Evolutionary conservation across 1,140 invertebrate genomes (phyloP).

Genomic region (Papilio polyxenes): DNA sequence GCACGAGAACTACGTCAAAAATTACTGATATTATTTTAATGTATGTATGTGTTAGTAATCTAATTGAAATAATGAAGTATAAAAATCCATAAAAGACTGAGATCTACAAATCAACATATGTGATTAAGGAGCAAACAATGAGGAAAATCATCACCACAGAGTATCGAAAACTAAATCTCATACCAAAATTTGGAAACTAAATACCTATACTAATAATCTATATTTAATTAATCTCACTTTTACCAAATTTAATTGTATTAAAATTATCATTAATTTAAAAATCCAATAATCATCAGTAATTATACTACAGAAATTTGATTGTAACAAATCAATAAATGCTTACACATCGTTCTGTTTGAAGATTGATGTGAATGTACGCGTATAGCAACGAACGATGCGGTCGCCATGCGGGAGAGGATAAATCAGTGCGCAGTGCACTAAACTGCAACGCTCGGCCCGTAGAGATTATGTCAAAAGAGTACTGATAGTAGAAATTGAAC

Average conservation of each 20-base stretch:
- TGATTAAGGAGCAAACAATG: too few species aligned
- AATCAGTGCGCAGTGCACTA: conserved; percentile 66
- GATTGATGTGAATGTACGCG: not conserved
- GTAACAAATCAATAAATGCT: conserved; percentile 8
- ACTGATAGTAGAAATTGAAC: conserved; percentile 41
- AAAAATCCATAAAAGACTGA: not conserved
- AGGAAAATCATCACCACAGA: too few species aligned
- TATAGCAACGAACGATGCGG: conserved; percentile 38
- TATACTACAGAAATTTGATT: not conserved
- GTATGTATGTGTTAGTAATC: not conserved
- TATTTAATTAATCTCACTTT: too few species aligned
- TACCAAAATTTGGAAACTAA: too few species aligned
- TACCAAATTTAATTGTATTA: too few species aligned
- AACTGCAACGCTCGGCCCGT: conserved; percentile 55
- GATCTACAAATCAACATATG: too few species aligned
- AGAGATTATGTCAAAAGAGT: conserved; percentile 55
- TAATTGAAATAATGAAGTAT: not conserved
- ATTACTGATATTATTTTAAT: not conserved
- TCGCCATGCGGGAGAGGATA: conserved; percentile 52
- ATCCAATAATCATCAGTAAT: not conserved
- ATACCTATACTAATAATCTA: too few species aligned
- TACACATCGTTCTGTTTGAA: not conserved
- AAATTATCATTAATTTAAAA: too few species aligned
- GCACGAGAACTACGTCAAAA: not conserved
- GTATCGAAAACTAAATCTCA: too few species aligned